These are phyloP conservation scores for Flabesymbios commensalis DNA, from an alignment of 2,888 invertebrate species.

Conservation along the genomic window DNA sequence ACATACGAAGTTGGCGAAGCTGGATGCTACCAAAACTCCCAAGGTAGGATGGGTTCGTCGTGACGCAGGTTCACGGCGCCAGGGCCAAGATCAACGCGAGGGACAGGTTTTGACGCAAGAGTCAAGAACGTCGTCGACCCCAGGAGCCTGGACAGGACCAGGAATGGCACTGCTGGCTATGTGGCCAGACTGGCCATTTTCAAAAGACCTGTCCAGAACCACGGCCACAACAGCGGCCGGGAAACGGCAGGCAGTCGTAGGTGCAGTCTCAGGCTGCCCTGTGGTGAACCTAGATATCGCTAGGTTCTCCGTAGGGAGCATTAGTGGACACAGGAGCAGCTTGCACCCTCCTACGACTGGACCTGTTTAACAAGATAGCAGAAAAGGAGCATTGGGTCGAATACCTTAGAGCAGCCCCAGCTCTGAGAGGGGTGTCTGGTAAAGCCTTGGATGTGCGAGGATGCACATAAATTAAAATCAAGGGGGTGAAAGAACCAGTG, in stretches of 20 bases:
- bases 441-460: not conserved
- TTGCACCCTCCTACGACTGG: not conserved
- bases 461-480: not conserved
- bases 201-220: not conserved
- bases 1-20: not conserved
- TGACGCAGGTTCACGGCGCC: too few relatives aligned
- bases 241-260: not conserved
- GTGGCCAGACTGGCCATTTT: not conserved
- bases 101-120: too few relatives aligned
- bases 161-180: too few relatives aligned
- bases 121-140: too few relatives aligned
- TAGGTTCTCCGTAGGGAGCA: not conserved
- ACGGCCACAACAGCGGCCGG: not conserved
- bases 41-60: too few relatives aligned
- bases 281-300: not conserved
- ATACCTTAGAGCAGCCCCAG: not conserved
- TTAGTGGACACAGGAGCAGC: not conserved
- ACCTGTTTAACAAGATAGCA: not conserved
- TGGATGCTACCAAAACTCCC: too few relatives aligned
- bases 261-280: not conserved
- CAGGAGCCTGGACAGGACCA: too few relatives aligned
- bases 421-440: not conserved
- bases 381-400: not conserved
- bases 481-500: not conserved
- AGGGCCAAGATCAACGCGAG: too few relatives aligned